Evolutionary conservation across 1,140 invertebrate species (phyloP), one percentile per base, ranked within the genome.

Genomic region (Drosophila rufa): DNA sequence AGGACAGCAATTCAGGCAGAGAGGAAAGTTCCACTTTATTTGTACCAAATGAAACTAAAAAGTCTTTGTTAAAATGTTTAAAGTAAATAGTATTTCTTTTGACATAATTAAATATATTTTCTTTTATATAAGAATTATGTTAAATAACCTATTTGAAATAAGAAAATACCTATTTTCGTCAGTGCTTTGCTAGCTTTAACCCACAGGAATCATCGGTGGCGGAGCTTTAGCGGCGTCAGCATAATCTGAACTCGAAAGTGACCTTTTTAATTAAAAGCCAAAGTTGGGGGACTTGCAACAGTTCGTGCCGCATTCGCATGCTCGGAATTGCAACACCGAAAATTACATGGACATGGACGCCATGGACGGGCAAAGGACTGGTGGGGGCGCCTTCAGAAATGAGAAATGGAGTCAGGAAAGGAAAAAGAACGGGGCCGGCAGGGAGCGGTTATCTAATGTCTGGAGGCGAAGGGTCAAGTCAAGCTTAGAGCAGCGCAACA

Each of bases 191-290:
- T 4, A 67, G 59, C 50, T 55, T 48, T 62, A 76, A 55, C 38
- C 56, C 53, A 33, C 12, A 69, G 58, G 73, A 62, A 50, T 60
- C 60, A 48, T 57, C 5, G 47, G n/a, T 51, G 60, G 48, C 66
- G 22, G 17, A 30, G 27, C 22, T 51, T 65, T 60, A 42, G 46
- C 71, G 70, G 64, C 76, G 75, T 87, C 83, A 87, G 84, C 84
- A 83, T 67, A 89, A 80, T 77, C 73, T 80, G 68, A 87, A 83
- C 83, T 77, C 65, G 64, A 79, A 71, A 71, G 66, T 79, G 76
- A 84, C 85, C 84, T 80, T 87, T 87, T 87, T 87, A 87, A 89
- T 87, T 87, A 89, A 89, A 89, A 80, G 71, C 71, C 75, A 74
- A 68, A 74, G 70, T 74, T 74, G 70, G 46, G 70, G 55, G 55